A percentile compares a stretch with the other conserved stretches of the same genome.
phyloP scores from a whole-genome alignment of 1,140 invertebrate genomes.

The Listronotus bonariensis region DNA sequence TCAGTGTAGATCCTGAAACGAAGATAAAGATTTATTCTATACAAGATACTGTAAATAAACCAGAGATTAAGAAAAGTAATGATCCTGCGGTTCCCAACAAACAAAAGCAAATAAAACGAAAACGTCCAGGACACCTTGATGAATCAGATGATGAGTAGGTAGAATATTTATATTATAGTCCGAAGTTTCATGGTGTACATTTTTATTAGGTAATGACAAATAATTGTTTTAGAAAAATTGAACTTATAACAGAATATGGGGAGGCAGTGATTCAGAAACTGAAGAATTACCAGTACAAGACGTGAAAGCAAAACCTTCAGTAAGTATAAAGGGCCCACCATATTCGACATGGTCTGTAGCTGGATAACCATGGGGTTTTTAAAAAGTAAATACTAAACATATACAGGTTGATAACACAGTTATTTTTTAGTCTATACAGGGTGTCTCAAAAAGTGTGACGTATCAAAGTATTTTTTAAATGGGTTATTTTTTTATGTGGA shows the following conservation, averaged over 20 bases:
- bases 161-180: background rate
- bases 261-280: slow-evolving; percentile 56
- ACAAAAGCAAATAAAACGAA: background rate
- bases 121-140: background rate
- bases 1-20: slow-evolving; percentile 29
- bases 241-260: slow-evolving; percentile 66
- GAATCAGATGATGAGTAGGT: slow-evolving; percentile 62
- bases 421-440: too few relatives aligned
- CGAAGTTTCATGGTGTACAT: too few relatives aligned
- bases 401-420: too few relatives aligned
- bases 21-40: slow-evolving; percentile 38
- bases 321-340: too few relatives aligned
- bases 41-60: slow-evolving; percentile 32
- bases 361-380: too few relatives aligned
- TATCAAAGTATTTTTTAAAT: too few relatives aligned
- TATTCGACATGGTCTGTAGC: too few relatives aligned
- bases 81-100: background rate
- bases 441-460: too few relatives aligned
- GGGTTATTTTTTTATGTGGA: too few relatives aligned
- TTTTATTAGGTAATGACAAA: too few relatives aligned
- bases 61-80: slow-evolving; percentile 16
- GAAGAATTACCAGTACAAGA: slow-evolving; percentile 39
- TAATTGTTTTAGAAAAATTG: slow-evolving; percentile 60
- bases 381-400: too few relatives aligned
- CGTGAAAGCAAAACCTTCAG: background rate